Evolutionary conservation across 2,797 vertebrate genomes (phyloP), one percentile per base, ranked within the genome.

Genomic region (Danio choprae): DNA sequence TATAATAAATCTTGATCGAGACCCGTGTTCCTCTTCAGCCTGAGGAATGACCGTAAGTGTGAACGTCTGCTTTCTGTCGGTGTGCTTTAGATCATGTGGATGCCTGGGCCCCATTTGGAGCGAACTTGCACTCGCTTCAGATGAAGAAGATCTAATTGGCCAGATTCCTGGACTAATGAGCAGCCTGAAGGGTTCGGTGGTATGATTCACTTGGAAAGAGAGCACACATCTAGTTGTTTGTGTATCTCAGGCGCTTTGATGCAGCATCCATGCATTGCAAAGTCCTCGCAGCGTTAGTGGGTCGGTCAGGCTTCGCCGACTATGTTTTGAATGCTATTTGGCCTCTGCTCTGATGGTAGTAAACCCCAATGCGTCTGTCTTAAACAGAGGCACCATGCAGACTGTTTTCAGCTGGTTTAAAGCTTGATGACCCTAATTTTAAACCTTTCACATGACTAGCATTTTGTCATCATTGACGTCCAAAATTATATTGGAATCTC

Each of bases 61-160:
- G 18, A 71, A 29, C 22, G 11, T 56, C 69, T 65, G 78, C n/a
- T 64, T 62, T 38, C 12, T 64, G 53, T 71, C 36, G 1, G 41
- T 44, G 51, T 15, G 48, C 59, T 73, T 73, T 59, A 64, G 40
- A 60, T 81, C 58, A 64, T 22, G 8, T 64, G 16, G 53, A 46
- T 3, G 12, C 13, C 15, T 40, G 16, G 38, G 18, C 41, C 3
- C 12, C 6, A 43, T 56, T 72, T 71, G 55, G 40, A 78, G 18
- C 11, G 5, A 58, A 75, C 73, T 15, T 46, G 46, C 18, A 4
- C 43, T 65, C 22, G 29, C 55, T 68, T 60, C 53, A 60, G 48
- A 58, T 59, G 64, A 60, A 70, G 80, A 77, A 64, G 78, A 41
- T 50, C 77, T 74, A 85, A 74, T 83, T 83, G 77, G 70, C 55